Evolutionary conservation across 2,113 vertebrate genomes (phyloP), one percentile per base, ranked within the genome.

Genomic region (Corythornis vintsioides): DNA sequence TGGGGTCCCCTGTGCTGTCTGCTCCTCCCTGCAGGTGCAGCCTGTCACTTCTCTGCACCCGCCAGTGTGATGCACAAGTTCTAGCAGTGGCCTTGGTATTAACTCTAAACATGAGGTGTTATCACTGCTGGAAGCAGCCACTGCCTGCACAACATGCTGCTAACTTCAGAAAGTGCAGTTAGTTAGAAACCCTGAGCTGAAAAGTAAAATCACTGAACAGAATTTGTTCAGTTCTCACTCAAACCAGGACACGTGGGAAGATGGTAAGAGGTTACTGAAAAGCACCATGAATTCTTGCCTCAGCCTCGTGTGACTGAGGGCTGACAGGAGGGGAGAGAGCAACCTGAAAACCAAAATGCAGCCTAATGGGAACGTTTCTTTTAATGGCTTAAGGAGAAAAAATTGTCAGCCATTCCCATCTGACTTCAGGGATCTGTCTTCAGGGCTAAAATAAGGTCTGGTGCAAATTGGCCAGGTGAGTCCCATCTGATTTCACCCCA

Each of bases 321-420:
- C 21, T 4, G 11, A 75, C 1, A 10, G 45, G 21, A 83, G 3
- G 26, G 43, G 4, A 79, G 9, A 84, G 7, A 45, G 10, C 25
- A 83, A 85, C 1, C 5, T 22, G 31, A 72, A 50, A 26, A 48
- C 24, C 12, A 43, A 88, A 73, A 80, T 70, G 25, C 31, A 64
- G 3, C 0, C 0, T 7, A 42, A 29, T 40, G 3, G 1, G 16
- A 53, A 65, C 83, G 42, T 52, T 33, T 31, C 40, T 79, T 90
- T 63, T 18, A 52, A 78, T 25, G 84, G 47, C 43, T 43, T 29
- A 57, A 28, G 33, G 56, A 90, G 56, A 78, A 92, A 82, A 78
- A 65, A 15, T 29, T 1, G 6, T 40, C 19, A 55, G 56, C n/a
- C 55, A 18, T 57, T 93, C 56, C 70, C 60, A 60, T 28, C 13